Evolutionary conservation across 2,113 vertebrate species (phyloP), one percentile per base, ranked within the genome.

Genomic region (Cyprinus carpio): DNA sequence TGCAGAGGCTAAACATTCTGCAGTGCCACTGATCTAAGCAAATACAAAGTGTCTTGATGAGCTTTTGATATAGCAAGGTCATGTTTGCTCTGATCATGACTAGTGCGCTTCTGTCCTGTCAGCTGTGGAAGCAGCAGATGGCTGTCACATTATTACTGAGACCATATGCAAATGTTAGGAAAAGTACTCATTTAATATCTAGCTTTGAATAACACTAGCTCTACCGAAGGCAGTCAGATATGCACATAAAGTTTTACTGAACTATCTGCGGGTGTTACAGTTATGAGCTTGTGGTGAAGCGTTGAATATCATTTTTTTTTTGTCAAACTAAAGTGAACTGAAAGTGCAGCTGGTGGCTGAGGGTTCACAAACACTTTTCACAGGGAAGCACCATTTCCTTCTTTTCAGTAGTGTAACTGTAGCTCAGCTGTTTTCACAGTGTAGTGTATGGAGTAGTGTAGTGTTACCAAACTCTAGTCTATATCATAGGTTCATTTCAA

Each of bases 151-250:
- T 49, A 49, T 64, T 81, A 67, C 81, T 75, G 87, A 81, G 31
- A 62, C 58, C n/a, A 43, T 75, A 85, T 88, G 87, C 83, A 90
- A 90, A 90, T 87, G 60, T n/a, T 71, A 58, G 51, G 60, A 56
- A 84, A 87, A 81, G 74, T 79, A 62, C 85, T 58, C 46, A 40
- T 18, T 46, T 81, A 25, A 81, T 65, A 11, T 11, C 58, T 64
- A 7, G 34, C 56, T 65, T 27, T 43, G 58, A 27, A 79, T 34
- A 25, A 25, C 56, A 25, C 7, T 43, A 46, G 37, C 78, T 2
- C 11, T 34, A 3, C 23, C 8, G 40, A 60, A 37, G 3, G 0
- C 34, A 12, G 37, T 27, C 78, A 46, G 8, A 18, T 64, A 64
- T 46, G n/a, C 15, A 79, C 23, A 18, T 18, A 29, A 75, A 76